phyloP scores from a whole-genome alignment of 1,140 invertebrate species.

The Euwallacea similis region DNA sequence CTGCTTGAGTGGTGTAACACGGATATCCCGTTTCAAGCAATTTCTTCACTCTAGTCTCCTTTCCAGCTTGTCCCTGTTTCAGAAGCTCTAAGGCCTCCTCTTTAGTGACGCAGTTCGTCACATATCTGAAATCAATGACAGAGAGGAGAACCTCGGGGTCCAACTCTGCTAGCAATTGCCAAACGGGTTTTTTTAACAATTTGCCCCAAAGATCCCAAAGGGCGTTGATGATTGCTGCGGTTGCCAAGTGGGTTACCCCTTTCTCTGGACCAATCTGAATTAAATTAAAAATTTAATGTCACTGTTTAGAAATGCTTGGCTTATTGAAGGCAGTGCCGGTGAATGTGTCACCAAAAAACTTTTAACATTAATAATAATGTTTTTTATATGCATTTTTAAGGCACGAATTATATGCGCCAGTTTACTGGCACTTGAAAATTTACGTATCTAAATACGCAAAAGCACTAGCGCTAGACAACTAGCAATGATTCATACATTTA shows the following conservation, averaged over 20 bases:
- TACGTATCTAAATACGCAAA: too few species aligned
- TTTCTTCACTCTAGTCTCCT: slow-evolving; percentile 62
- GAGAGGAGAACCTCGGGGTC: slow-evolving; percentile 79
- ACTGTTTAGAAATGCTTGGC: too few species aligned
- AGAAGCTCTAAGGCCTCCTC: slow-evolving; percentile 79
- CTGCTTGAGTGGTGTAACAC: slow-evolving; percentile 77
- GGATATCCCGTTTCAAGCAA: slow-evolving; percentile 69
- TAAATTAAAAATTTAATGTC: too few species aligned
- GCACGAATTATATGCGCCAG: too few species aligned
- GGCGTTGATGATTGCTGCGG: slow-evolving; percentile 85
- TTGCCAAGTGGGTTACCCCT: slow-evolving; percentile 85
- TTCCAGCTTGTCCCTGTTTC: slow-evolving; percentile 60
- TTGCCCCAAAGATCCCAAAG: slow-evolving; percentile 91
- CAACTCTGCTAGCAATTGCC: slow-evolving; percentile 82
- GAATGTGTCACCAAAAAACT: too few species aligned
- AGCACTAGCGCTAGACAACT: too few species aligned
- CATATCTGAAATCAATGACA: slow-evolving; percentile 83
- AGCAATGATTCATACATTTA: too few species aligned
- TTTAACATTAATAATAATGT: too few species aligned
- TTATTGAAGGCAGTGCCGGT: too few species aligned
- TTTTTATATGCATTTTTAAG: too few species aligned
- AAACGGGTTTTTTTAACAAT: slow-evolving; percentile 81
- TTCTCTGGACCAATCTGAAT: slow-evolving; percentile 88
- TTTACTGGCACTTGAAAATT: too few species aligned
- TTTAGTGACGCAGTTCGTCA: slow-evolving; percentile 78